phyloP scores from a whole-genome alignment of 2,888 invertebrate genomes.

The Steromphala cineraria region DNA sequence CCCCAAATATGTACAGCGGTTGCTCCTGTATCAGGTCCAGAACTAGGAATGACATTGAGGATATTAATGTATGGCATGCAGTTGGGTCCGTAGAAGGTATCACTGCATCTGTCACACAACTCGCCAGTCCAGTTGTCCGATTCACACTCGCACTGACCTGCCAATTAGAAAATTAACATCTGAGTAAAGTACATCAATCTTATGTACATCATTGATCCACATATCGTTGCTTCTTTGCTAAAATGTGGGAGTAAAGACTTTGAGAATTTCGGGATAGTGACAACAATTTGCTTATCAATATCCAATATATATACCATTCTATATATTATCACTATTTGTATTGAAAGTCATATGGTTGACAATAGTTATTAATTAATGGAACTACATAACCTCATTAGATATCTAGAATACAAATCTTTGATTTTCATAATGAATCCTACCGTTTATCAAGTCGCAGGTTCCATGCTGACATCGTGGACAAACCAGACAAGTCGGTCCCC shows the following conservation, averaged over 20 bases:
- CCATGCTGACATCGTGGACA: conserved; percentile 22
- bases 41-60: conserved; percentile 21
- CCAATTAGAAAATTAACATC: not conserved
- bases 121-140: conserved; percentile 7
- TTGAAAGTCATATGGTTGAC: too few species aligned
- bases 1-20: conserved; percentile 40
- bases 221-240: too few species aligned
- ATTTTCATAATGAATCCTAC: not conserved
- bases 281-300: too few species aligned
- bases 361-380: too few species aligned
- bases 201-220: too few species aligned
- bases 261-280: too few species aligned
- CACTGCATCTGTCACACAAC: conserved; percentile 7
- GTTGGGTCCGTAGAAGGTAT: conserved; percentile 10
- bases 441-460: not conserved
- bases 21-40: conserved; percentile 32
- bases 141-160: not conserved
- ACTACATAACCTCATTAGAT: too few species aligned
- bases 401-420: not conserved
- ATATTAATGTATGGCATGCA: conserved; percentile 11
- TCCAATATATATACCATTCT: too few species aligned
- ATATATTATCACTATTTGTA: too few species aligned
- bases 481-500: conserved; percentile 14
- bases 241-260: too few species aligned
- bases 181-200: too few species aligned